phyloP scores from a whole-genome alignment of 2,888 invertebrate genomes.

The Tineola bisselliella region DNA sequence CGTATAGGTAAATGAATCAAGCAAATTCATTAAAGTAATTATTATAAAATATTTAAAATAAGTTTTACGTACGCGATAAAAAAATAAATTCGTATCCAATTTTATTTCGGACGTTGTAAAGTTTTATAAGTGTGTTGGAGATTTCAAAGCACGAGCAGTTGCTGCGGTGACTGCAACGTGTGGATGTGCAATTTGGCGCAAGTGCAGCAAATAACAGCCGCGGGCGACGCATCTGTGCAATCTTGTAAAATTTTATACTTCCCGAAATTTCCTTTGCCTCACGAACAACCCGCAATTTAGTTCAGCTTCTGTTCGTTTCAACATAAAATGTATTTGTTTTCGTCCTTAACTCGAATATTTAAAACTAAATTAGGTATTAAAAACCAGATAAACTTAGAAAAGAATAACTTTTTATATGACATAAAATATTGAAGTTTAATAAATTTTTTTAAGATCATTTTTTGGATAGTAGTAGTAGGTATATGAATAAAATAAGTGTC shows the following conservation, averaged over 20 bases:
- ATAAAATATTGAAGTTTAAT: too few species aligned
- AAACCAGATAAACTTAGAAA: neutral
- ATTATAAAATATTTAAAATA: neutral
- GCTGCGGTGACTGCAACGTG: neutral
- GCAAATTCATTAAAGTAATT: neutral
- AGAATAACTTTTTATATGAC: neutral
- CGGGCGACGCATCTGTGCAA: conserved; percentile 23
- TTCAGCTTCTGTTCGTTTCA: conserved; percentile 51
- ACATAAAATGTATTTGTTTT: conserved; percentile 11
- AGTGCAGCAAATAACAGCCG: conserved; percentile 59
- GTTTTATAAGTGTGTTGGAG: neutral
- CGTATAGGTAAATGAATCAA: neutral
- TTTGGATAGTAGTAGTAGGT: neutral
- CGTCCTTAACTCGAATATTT: neutral
- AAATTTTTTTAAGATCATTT: too few species aligned
- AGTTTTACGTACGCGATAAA: neutral
- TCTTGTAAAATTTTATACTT: conserved; percentile 15
- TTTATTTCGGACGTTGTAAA: neutral
- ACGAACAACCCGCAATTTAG: conserved; percentile 39
- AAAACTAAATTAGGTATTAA: neutral
- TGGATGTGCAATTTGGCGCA: conserved; percentile 53
- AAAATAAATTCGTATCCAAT: neutral
- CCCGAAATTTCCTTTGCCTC: conserved; percentile 11
- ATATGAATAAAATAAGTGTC: neutral
- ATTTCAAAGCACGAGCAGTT: neutral